A percentile compares a stretch with the other conserved stretches of the same genome.
phyloP scores from a whole-genome alignment of 2,797 vertebrate species.

The Anabas testudineus region DNA sequence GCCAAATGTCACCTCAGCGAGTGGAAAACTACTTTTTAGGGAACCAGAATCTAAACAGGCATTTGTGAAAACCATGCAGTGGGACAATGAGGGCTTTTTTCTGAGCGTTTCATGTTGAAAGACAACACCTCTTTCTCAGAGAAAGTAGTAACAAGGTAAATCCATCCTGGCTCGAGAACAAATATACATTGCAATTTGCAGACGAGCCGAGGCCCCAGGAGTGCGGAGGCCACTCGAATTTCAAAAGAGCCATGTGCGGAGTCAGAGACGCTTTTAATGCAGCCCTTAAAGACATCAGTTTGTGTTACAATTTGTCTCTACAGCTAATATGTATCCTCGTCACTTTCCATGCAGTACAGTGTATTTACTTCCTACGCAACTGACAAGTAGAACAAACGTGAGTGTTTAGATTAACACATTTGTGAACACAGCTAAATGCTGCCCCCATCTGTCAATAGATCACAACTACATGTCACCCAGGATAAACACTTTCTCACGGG shows the following conservation, averaged over 20 bases:
- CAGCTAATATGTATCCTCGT: slow-evolving; percentile 19
- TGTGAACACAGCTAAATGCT: slow-evolving; percentile 60
- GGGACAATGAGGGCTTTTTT: slow-evolving; percentile 64
- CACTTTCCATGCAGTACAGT: not conserved
- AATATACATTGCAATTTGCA: slow-evolving; percentile 76
- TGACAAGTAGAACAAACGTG: slow-evolving; percentile 6
- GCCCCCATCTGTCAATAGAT: slow-evolving; percentile 66
- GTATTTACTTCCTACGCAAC: slow-evolving; percentile 22
- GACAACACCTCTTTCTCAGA: slow-evolving; percentile 39
- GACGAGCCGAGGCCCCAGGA: slow-evolving; percentile 41
- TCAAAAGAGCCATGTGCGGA: not conserved
- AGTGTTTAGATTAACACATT: slow-evolving; percentile 17
- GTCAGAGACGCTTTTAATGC: not conserved
- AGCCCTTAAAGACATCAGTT: slow-evolving; percentile 12
- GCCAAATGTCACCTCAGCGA: slow-evolving; percentile 69
- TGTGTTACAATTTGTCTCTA: slow-evolving; percentile 20
- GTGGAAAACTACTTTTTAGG: slow-evolving; percentile 72
- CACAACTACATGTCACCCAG: slow-evolving; percentile 47
- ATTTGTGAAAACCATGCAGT: slow-evolving; percentile 58
- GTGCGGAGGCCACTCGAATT: slow-evolving; percentile 28
- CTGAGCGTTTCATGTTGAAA: slow-evolving; percentile 54
- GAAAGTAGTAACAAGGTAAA: slow-evolving; percentile 67
- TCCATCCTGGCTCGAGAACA: slow-evolving; percentile 63
- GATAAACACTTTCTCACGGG: slow-evolving; percentile 17
- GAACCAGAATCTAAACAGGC: slow-evolving; percentile 74